Evolutionary conservation across 2,113 vertebrate genomes (phyloP).

Genomic region (Pseudopodoces humilis): DNA sequence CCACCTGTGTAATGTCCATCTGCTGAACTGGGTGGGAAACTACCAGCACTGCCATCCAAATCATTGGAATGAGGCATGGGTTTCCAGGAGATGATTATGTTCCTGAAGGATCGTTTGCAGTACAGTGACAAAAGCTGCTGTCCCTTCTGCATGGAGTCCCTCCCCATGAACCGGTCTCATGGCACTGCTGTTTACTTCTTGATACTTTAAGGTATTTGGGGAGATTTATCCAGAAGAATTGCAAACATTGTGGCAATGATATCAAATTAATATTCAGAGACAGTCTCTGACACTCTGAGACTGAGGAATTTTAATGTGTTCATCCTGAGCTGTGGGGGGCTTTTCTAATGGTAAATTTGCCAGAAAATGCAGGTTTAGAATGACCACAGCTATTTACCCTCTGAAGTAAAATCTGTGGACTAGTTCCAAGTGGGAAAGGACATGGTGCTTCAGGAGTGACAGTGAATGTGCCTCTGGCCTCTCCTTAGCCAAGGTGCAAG

Average conservation of each 20-base stretch:
- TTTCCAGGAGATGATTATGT: background rate
- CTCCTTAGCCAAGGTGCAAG: background rate
- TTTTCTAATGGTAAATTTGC: background rate
- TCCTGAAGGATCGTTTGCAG: background rate
- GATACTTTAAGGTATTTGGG: background rate
- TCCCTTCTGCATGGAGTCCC: background rate
- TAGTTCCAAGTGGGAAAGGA: background rate
- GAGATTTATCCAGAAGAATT: background rate
- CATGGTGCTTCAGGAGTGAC: background rate
- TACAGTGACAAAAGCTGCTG: background rate
- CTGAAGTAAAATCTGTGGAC: background rate
- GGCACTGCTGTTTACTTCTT: background rate
- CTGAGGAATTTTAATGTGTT: background rate
- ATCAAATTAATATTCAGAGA: background rate
- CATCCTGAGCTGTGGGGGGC: accelerated
- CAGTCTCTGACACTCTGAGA: background rate
- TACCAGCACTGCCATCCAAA: background rate
- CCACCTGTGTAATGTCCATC: background rate
- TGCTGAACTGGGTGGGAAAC: background rate
- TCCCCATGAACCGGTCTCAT: accelerated
- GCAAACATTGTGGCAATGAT: background rate
- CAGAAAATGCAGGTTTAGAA: background rate
- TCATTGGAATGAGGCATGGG: accelerated
- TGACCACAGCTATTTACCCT: background rate
- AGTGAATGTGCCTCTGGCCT: background rate